A percentile compares a stretch with the other conserved stretches of the same genome.
Evolutionary conservation across 1,140 invertebrate genomes (phyloP).

Genomic region (Vollenhovia emeryi): DNA sequence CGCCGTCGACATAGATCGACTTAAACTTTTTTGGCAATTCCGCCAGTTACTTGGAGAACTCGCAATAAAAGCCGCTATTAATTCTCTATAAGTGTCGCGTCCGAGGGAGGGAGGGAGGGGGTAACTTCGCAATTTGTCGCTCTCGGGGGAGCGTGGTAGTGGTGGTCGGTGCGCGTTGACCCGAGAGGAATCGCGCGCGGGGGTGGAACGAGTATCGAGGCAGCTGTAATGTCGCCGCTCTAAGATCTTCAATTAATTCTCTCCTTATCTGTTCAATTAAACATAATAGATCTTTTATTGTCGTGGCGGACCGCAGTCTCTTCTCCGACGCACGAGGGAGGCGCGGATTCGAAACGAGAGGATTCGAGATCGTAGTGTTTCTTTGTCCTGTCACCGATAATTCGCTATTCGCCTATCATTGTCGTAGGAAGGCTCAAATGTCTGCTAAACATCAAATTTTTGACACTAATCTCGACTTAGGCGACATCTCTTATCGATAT

Average conservation of each 20-base stretch:
- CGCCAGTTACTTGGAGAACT: constrained; percentile 48
- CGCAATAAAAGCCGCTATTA: constrained; percentile 59
- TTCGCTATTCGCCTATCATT: background rate
- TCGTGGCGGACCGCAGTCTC: background rate
- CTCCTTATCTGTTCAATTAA: background rate
- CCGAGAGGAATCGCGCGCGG: background rate
- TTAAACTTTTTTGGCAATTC: constrained; percentile 55
- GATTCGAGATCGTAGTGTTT: background rate
- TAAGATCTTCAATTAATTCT: constrained; percentile 15
- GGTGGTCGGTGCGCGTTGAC: constrained; percentile 22
- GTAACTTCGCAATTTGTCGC: constrained; percentile 42
- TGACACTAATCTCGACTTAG: background rate
- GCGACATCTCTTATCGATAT: constrained; percentile 38
- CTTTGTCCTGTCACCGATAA: background rate
- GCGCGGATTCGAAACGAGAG: no score
- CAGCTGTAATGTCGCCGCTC: background rate
- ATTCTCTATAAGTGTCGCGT: constrained; percentile 56
- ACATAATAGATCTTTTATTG: background rate
- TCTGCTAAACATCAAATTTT: background rate
- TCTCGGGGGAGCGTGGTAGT: background rate
- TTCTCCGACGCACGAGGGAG: background rate
- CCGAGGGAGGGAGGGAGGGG: background rate
- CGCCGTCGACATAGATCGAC: constrained; percentile 45
- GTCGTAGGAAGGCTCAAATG: background rate
- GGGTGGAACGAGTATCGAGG: constrained; percentile 3